A percentile compares a stretch with the other conserved stretches of the same genome.
Conservation (phyloP, 2,888 invertebrate species). For the Cephus runcator region DNA sequence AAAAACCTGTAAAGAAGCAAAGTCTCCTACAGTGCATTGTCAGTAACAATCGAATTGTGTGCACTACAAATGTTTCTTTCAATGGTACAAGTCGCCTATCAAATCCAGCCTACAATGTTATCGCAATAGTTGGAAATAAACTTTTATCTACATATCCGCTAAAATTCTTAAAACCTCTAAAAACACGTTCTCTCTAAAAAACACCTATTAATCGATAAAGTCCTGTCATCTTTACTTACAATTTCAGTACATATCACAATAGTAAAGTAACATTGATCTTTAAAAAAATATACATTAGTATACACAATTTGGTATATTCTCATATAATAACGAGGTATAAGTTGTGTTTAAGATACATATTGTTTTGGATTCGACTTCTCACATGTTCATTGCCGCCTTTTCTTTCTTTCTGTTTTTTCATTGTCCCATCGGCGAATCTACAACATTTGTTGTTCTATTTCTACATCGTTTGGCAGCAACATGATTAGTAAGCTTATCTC, state of each 20-base stretch:
- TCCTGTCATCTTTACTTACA: not conserved
- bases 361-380: not conserved
- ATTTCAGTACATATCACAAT: not conserved
- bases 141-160: not conserved
- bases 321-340: not conserved
- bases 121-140: not conserved
- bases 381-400: not conserved
- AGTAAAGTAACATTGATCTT: not conserved
- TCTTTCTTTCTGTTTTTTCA: not conserved
- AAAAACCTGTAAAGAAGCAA: too few species aligned
- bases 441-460: not conserved
- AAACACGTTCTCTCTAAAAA: not conserved
- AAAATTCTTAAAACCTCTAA: not conserved
- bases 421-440: not conserved
- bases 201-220: not conserved
- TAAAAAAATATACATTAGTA: conserved; percentile 1
- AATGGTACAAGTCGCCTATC: not conserved
- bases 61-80: not conserved
- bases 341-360: not conserved
- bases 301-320: not conserved
- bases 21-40: not conserved
- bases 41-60: not conserved
- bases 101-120: not conserved
- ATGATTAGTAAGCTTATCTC: conserved; percentile 33
- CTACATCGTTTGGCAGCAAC: conserved; percentile 22